Conservation (phyloP, 2,797 vertebrate species). For the Allobates femoralis region DNA sequence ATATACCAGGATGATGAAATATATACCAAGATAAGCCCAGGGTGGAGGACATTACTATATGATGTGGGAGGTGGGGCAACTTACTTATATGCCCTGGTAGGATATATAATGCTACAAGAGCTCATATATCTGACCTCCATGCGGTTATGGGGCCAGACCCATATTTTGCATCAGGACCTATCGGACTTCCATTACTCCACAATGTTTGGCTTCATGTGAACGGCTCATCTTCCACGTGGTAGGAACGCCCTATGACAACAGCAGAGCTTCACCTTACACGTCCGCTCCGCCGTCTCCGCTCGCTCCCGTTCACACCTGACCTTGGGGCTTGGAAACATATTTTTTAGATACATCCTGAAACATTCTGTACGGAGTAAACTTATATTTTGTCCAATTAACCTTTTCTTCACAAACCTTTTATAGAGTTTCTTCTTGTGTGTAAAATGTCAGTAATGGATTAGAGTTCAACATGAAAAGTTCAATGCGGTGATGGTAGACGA, state of each 20-base stretch:
- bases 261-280: background rate
- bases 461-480: constrained; percentile 29
- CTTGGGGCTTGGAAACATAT: background rate
- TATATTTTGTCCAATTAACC: constrained; percentile 13
- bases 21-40: no score
- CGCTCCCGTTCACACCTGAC: background rate
- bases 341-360: background rate
- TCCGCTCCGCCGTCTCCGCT: background rate
- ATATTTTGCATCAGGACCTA: no score
- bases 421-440: background rate
- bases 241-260: background rate
- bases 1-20: no score
- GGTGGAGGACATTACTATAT: no score
- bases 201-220: no score
- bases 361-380: background rate
- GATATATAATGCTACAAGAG: no score
- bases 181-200: no score
- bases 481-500: background rate
- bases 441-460: constrained; percentile 26
- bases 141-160: no score
- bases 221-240: background rate
- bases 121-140: no score
- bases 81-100: no score
- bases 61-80: no score
- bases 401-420: constrained; percentile 24